Evolutionary conservation across 2,113 vertebrate species (phyloP).

Genomic region (Ictalurus punctatus): DNA sequence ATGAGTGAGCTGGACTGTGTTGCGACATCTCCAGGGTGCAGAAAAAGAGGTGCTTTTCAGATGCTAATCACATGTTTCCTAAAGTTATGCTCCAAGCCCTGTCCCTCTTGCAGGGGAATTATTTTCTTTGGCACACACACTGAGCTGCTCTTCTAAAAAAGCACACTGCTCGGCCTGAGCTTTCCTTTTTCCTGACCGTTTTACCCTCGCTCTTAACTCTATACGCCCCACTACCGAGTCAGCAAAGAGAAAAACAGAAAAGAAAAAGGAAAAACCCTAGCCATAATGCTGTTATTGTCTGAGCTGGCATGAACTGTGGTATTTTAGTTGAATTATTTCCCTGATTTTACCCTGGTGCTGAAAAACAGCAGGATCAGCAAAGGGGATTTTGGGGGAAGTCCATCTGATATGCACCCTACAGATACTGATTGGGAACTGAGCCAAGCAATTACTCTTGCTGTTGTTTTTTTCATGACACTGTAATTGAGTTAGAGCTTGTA

Average conservation of each 20-base stretch:
- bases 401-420: conserved; percentile 4
- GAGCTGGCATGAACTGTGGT: neutral
- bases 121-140: conserved; percentile 70
- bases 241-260: neutral
- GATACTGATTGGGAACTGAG: conserved; percentile 7
- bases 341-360: conserved; percentile 15
- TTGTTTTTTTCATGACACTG: neutral
- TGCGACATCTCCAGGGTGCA: conserved; percentile 40
- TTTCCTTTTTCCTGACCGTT: conserved; percentile 37
- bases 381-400: conserved; percentile 16
- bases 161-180: conserved; percentile 40
- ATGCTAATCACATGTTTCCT: conserved; percentile 68
- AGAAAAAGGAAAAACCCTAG: conserved; percentile 1
- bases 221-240: neutral
- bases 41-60: conserved; percentile 59
- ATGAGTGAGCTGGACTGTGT: conserved; percentile 42
- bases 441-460: conserved; percentile 22
- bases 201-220: conserved; percentile 24
- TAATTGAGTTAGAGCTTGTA: neutral
- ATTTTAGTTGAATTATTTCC: conserved; percentile 20
- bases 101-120: conserved; percentile 61
- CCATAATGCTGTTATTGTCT: conserved; percentile 8
- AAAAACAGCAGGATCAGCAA: conserved; percentile 15
- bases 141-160: conserved; percentile 53
- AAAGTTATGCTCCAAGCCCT: conserved; percentile 59